These are phyloP conservation scores for Heteropelma amictum DNA, from an alignment of 2,888 invertebrate genomes.

Conservation along the genomic window DNA sequence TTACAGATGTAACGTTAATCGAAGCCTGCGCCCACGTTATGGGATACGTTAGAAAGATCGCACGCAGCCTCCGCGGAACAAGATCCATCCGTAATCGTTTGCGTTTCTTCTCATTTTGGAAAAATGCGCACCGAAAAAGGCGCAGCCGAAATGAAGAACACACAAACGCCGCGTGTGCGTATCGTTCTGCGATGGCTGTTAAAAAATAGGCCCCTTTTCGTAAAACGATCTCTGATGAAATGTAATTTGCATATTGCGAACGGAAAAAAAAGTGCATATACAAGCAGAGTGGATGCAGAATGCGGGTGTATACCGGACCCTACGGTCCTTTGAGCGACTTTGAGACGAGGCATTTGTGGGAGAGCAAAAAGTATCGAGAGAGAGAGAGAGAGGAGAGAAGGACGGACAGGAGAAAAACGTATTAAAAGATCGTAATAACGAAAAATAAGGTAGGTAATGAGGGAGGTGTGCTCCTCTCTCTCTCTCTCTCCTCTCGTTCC, in stretches of 20 bases:
- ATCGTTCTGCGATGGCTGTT: not conserved
- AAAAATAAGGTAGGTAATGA: conserved; percentile 60
- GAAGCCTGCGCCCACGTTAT: too few species aligned
- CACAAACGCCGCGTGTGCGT: too few species aligned
- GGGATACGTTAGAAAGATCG: too few species aligned
- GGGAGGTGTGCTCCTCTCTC: conserved; percentile 55
- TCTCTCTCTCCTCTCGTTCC: not conserved
- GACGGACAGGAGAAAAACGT: conserved; percentile 48
- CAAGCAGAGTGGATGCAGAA: conserved; percentile 10
- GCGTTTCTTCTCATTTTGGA: too few species aligned
- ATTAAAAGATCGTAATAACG: conserved; percentile 67
- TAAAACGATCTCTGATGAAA: conserved; percentile 59
- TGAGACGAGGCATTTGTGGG: conserved; percentile 39
- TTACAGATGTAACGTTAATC: too few species aligned
- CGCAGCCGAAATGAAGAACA: too few species aligned
- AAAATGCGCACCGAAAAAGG: too few species aligned
- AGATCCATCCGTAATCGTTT: too few species aligned
- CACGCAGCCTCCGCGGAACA: too few species aligned
- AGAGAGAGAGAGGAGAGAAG: conserved; percentile 1
- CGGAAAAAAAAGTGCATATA: conserved; percentile 29
- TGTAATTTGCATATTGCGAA: conserved; percentile 61
- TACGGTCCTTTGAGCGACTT: conserved; percentile 19
- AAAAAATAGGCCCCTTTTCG: conserved; percentile 31
- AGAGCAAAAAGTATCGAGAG: too few species aligned
- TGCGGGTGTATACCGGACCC: conserved; percentile 21